Conservation (phyloP, 1,140 invertebrate species). For the Wasmannia auropunctata region DNA sequence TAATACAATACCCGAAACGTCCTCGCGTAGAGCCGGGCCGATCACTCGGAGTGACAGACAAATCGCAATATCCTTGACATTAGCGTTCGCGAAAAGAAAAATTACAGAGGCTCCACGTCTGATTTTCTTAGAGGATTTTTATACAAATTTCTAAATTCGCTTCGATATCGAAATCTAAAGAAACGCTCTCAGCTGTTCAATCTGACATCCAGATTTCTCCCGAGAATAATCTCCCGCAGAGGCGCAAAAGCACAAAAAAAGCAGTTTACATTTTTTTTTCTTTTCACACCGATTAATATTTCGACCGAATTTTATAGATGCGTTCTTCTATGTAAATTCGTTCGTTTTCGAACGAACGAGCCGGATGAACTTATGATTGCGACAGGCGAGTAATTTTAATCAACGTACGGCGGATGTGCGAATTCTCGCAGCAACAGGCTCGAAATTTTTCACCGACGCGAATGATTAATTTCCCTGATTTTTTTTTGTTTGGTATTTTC, state of each 20-base stretch:
- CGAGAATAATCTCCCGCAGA: background rate
- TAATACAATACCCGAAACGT: constrained; percentile 29
- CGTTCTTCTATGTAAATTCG: background rate
- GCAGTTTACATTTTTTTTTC: background rate
- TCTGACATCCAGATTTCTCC: background rate
- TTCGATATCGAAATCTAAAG: background rate
- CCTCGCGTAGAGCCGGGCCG: background rate
- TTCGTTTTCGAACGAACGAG: background rate
- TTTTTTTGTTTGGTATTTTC: constrained; percentile 45
- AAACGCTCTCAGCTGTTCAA: background rate
- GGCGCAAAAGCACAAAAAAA: too few species aligned
- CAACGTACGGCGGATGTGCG: constrained; percentile 18
- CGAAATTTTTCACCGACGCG: constrained; percentile 43
- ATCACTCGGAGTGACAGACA: constrained; percentile 15
- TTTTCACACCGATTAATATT: background rate
- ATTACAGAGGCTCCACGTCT: background rate
- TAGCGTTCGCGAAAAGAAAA: background rate
- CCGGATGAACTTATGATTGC: background rate
- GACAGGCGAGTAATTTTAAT: constrained; percentile 21
- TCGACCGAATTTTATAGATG: background rate
- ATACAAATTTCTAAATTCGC: background rate
- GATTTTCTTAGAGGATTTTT: background rate
- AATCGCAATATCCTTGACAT: background rate
- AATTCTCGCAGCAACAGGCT: constrained; percentile 40
- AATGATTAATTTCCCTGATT: constrained; percentile 46